A percentile compares a stretch with the other conserved stretches of the same genome.
These are phyloP conservation scores for Neodiprion lecontei DNA, from an alignment of 1,140 invertebrate genomes.

Conservation along the genomic window DNA sequence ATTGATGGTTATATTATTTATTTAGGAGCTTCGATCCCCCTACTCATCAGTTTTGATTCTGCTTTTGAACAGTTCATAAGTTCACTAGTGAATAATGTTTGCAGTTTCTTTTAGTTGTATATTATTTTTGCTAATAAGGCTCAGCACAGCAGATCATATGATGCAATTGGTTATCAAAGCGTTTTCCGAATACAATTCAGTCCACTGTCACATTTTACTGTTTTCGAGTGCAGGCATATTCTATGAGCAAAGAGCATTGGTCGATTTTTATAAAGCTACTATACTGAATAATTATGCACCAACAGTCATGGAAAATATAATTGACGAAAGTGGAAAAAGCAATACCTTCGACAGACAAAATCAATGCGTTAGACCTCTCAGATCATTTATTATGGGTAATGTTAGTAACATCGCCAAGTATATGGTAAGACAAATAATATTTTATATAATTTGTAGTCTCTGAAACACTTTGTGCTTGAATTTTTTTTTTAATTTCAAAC, in stretches of 20 bases:
- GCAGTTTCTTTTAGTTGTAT: background rate
- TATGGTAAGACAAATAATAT: background rate
- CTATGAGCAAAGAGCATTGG: background rate
- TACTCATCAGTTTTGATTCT: background rate
- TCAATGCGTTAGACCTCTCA: background rate
- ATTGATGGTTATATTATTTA: background rate
- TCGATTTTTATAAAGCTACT: background rate
- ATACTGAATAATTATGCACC: background rate
- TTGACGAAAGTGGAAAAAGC: background rate
- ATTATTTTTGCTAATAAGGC: conserved; percentile 1
- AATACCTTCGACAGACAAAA: no score
- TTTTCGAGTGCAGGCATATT: background rate
- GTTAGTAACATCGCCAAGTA: background rate
- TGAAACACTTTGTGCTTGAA: no score
- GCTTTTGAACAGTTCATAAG: background rate
- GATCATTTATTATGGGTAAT: background rate
- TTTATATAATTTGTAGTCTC: no score
- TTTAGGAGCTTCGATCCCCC: background rate
- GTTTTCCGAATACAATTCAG: background rate
- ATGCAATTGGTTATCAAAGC: background rate
- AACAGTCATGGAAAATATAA: background rate
- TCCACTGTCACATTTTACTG: background rate
- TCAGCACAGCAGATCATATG: background rate
- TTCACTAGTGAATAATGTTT: background rate
- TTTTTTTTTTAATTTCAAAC: no score